Conservation (phyloP, 1,140 invertebrate species). For the Gerris buenoi region DNA sequence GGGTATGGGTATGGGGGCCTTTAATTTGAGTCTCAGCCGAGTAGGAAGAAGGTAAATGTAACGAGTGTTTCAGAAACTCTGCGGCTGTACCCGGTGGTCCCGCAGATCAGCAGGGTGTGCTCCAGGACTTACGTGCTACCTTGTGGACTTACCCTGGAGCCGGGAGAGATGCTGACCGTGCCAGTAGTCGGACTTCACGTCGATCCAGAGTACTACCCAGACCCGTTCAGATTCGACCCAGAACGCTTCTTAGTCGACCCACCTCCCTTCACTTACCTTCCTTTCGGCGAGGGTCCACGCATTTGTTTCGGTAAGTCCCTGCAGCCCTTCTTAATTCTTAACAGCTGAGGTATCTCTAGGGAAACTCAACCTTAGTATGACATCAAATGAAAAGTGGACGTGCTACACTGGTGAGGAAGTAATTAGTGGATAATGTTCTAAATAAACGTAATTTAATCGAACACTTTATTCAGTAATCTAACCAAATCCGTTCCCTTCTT, state of each 20-base stretch:
- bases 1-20: no score
- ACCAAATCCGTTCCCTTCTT: no score
- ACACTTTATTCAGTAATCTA: background rate
- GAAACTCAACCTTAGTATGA: background rate
- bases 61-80: background rate
- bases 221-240: background rate
- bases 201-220: background rate
- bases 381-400: background rate
- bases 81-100: background rate
- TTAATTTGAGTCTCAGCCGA: no score
- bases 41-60: no score
- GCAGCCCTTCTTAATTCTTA: background rate
- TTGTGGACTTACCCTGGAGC: background rate
- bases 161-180: background rate
- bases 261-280: background rate
- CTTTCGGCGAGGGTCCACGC: slow-evolving; percentile 2
- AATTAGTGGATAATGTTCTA: background rate
- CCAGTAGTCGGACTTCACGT: background rate
- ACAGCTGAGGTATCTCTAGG: background rate
- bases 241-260: background rate
- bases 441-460: background rate
- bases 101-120: background rate
- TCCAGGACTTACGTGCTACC: background rate
- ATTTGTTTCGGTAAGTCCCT: background rate
- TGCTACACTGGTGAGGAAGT: background rate